Percentiles rank a stretch among this genome's conserved stretches.
Evolutionary conservation across 2,888 invertebrate genomes (phyloP).

Genomic region (Pristionchus exspectatus): DNA sequence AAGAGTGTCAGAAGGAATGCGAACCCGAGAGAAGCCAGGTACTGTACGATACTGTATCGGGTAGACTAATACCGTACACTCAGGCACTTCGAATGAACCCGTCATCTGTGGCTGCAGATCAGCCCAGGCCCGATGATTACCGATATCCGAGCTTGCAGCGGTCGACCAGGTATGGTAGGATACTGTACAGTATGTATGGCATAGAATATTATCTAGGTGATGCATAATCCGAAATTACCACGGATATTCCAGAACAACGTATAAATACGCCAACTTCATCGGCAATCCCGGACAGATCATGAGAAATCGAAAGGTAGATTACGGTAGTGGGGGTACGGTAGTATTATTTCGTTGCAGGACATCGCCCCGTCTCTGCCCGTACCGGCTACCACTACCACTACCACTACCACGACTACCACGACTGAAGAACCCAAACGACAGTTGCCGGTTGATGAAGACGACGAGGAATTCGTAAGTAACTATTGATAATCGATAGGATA

Average conservation of each 20-base stretch:
- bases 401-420: neutral
- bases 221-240: too few species aligned
- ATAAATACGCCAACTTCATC: conserved; percentile 7
- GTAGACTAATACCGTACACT: neutral
- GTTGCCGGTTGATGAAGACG: neutral
- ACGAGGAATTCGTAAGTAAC: neutral
- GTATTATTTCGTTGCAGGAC: neutral
- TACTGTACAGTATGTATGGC: neutral
- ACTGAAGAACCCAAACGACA: conserved; percentile 5
- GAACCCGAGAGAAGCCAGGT: conserved; percentile 56
- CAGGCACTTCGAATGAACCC: conserved; percentile 53
- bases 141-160: neutral
- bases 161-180: neutral
- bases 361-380: neutral
- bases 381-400: neutral
- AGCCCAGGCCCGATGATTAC: conserved; percentile 30
- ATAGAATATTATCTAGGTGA: neutral
- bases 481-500: neutral
- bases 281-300: neutral
- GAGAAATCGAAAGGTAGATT: neutral
- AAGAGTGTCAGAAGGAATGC: conserved; percentile 71
- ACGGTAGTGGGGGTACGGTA: neutral
- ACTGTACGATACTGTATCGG: neutral
- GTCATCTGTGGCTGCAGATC: neutral
- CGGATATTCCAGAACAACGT: neutral